These are phyloP conservation scores for Smittia aterrima DNA, from an alignment of 2,888 invertebrate genomes.

Conservation along the genomic window DNA sequence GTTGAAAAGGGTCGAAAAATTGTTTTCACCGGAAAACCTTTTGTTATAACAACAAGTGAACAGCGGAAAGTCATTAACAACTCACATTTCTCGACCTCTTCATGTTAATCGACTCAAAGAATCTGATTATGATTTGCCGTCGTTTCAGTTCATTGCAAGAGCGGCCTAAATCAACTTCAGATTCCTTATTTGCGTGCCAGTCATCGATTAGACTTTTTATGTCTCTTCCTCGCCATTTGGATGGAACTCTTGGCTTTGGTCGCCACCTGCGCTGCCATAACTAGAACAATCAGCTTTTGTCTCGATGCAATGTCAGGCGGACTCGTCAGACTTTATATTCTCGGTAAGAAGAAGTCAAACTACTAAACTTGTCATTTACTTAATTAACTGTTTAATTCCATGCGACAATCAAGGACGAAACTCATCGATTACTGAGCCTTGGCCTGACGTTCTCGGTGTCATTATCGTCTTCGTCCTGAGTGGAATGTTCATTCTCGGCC, in stretches of 20 bases:
- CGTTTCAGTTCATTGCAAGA: constrained; percentile 50
- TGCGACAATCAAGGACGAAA: constrained; percentile 50
- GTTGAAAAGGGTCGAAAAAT: too few species aligned
- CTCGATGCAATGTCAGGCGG: constrained; percentile 60
- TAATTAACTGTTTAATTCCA: neutral
- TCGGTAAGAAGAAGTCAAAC: constrained; percentile 49
- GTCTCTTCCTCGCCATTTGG: constrained; percentile 57
- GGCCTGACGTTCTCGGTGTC: constrained; percentile 61
- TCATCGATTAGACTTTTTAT: constrained; percentile 53
- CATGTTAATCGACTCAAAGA: too few species aligned
- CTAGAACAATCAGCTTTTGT: constrained; percentile 59
- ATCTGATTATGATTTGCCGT: too few species aligned
- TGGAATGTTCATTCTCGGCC: constrained; percentile 59
- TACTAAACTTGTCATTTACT: neutral
- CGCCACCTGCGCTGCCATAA: constrained; percentile 57
- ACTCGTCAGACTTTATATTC: constrained; percentile 56
- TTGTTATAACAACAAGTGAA: too few species aligned
- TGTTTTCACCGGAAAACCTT: too few species aligned
- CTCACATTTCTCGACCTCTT: too few species aligned
- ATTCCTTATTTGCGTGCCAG: constrained; percentile 54
- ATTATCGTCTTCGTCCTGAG: constrained; percentile 58
- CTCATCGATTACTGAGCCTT: constrained; percentile 55
- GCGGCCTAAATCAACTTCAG: constrained; percentile 51
- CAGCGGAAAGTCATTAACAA: too few species aligned
- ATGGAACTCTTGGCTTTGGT: constrained; percentile 57